Percentiles rank a stretch among this genome's conserved stretches.
phyloP scores from a whole-genome alignment of 2,888 invertebrate genomes.

The Tipula helvola region DNA sequence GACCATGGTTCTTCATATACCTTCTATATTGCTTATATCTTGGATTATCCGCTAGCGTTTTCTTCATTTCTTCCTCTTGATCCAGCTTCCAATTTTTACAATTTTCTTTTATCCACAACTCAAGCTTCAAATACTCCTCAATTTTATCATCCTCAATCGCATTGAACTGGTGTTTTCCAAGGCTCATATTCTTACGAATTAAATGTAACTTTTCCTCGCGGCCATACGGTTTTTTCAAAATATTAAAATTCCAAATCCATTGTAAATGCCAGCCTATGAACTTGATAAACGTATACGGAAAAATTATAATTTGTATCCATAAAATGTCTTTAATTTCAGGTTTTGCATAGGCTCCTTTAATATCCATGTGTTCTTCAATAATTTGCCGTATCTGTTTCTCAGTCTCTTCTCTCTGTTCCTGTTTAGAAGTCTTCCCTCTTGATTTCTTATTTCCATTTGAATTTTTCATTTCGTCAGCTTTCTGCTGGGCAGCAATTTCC shows the following conservation, averaged over 20 bases:
- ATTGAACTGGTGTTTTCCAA: conserved; percentile 58
- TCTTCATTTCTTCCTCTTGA: conserved; percentile 75
- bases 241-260: conserved; percentile 72
- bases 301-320: conserved; percentile 69
- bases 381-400: conserved; percentile 68
- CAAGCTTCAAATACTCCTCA: conserved; percentile 56
- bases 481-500: conserved; percentile 49
- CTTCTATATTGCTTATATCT: conserved; percentile 80
- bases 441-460: conserved; percentile 35
- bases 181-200: conserved; percentile 64
- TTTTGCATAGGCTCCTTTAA: conserved; percentile 83
- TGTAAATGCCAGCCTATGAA: conserved; percentile 62
- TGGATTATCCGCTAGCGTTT: conserved; percentile 72
- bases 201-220: conserved; percentile 74
- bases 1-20: conserved; percentile 82
- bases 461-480: conserved; percentile 38
- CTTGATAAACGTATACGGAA: conserved; percentile 59
- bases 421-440: conserved; percentile 42
- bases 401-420: conserved; percentile 60
- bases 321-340: conserved; percentile 65
- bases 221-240: conserved; percentile 63
- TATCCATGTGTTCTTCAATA: conserved; percentile 87
- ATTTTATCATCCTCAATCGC: conserved; percentile 61
- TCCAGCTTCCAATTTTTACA: conserved; percentile 66
- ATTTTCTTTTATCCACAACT: conserved; percentile 74